Percentiles rank a stretch among this genome's conserved stretches.
Evolutionary conservation across 2,113 vertebrate genomes (phyloP).

Genomic region (Otus sunia): DNA sequence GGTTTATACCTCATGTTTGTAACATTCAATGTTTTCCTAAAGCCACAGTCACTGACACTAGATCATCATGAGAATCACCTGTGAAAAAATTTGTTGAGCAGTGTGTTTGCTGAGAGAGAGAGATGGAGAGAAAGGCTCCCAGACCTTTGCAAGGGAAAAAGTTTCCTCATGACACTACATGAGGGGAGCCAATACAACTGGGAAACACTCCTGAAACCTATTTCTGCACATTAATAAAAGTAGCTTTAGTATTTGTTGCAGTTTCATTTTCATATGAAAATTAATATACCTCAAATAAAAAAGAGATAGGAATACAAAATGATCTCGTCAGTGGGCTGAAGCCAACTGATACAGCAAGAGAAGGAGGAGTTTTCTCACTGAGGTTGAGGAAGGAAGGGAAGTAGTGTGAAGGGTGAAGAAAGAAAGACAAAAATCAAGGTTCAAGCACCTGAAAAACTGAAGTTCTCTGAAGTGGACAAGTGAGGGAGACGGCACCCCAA

Average conservation of each 20-base stretch:
- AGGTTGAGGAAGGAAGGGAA: background rate
- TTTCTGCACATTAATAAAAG: background rate
- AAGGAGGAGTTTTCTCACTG: background rate
- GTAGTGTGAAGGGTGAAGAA: background rate
- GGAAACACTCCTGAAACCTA: background rate
- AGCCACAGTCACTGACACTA: rapidly evolving
- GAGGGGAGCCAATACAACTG: rapidly evolving
- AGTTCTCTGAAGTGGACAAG: background rate
- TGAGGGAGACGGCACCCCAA: background rate
- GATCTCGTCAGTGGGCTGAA: background rate
- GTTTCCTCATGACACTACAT: background rate
- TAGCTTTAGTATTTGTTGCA: background rate
- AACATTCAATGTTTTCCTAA: background rate
- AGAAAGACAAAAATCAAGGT: background rate
- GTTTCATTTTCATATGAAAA: background rate
- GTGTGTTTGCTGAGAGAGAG: background rate
- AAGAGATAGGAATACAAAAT: background rate
- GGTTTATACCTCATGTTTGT: background rate
- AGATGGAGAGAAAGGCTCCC: background rate
- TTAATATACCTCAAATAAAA: background rate
- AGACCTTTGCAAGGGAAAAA: background rate
- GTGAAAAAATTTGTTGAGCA: background rate
- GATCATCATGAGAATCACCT: background rate
- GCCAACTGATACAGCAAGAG: background rate
- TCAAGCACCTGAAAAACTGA: background rate